A percentile compares a stretch with the other conserved stretches of the same genome.
These are phyloP conservation scores for Cossypha polioptera DNA, from an alignment of 2,797 vertebrate genomes.

Conservation along the genomic window DNA sequence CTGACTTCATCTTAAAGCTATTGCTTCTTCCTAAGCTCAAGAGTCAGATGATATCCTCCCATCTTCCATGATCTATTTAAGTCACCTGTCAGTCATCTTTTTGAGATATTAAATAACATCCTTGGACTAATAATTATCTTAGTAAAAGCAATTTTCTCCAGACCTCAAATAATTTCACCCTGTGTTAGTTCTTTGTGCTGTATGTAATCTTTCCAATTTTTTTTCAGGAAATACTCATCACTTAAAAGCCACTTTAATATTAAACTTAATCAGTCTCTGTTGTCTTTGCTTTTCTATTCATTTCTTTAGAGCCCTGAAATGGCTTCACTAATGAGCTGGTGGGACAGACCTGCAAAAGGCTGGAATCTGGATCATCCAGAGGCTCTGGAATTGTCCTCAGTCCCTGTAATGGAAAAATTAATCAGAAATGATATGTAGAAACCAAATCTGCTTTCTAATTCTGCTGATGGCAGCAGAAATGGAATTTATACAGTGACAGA, in stretches of 20 bases:
- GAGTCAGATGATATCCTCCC: background rate
- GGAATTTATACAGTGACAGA: background rate
- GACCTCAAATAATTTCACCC: background rate
- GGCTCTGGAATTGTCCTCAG: background rate
- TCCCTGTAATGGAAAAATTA: background rate
- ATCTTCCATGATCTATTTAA: background rate
- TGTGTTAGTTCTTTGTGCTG: background rate
- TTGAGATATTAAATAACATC: background rate
- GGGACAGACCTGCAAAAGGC: background rate
- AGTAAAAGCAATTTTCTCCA: background rate
- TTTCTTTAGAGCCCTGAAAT: background rate
- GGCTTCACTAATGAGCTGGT: background rate
- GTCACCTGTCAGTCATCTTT: background rate
- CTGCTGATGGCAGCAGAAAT: conserved; percentile 41
- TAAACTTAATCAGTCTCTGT: background rate
- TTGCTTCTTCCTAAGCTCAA: background rate
- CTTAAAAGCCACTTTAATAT: background rate
- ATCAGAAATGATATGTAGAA: background rate
- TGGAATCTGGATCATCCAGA: background rate
- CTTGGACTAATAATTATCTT: background rate
- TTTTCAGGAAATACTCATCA: background rate
- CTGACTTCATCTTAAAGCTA: background rate
- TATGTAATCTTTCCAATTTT: background rate
- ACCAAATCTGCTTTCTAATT: conserved; percentile 8
- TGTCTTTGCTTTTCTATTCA: background rate